Evolutionary conservation across 2,113 vertebrate species (phyloP).

Genomic region (Anguilla japonica): DNA sequence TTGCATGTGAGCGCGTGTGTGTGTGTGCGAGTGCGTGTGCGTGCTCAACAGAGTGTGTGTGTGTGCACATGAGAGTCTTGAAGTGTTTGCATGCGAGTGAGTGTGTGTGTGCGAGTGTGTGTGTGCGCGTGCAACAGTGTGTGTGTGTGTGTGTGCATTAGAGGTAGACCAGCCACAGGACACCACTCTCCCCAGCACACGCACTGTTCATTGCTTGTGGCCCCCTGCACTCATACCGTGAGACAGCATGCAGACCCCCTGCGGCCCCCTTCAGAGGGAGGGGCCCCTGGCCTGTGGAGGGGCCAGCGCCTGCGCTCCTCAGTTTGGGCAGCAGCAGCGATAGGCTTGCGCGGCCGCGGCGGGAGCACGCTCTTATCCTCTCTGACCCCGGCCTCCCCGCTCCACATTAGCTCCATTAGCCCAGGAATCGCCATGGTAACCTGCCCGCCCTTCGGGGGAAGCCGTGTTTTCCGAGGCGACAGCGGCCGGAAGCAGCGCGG

Average conservation of each 20-base stretch:
- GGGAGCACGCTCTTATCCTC: constrained; percentile 51
- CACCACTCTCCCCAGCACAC: no score
- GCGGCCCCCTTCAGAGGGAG: background rate
- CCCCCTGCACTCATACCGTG: background rate
- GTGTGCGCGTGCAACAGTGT: background rate
- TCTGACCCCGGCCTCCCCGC: constrained; percentile 57
- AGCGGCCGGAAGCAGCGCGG: background rate
- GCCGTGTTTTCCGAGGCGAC: background rate
- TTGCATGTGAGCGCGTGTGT: background rate
- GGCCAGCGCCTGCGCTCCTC: constrained; percentile 33
- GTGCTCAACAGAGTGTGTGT: background rate
- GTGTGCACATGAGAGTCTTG: background rate
- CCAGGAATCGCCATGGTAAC: constrained; percentile 20
- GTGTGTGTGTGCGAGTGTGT: background rate
- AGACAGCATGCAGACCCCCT: background rate
- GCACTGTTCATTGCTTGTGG: background rate
- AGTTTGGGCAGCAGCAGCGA: constrained; percentile 45
- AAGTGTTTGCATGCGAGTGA: background rate
- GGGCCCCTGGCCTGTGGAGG: constrained; percentile 2
- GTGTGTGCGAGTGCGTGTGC: background rate
- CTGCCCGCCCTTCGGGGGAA: background rate
- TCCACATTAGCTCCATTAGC: constrained; percentile 57
- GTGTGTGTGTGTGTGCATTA: background rate
- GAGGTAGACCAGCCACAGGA: background rate
- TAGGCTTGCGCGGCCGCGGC: constrained; percentile 65